Evolutionary conservation across 2,888 invertebrate species (phyloP).

Genomic region (Rhyacophila evoluta): DNA sequence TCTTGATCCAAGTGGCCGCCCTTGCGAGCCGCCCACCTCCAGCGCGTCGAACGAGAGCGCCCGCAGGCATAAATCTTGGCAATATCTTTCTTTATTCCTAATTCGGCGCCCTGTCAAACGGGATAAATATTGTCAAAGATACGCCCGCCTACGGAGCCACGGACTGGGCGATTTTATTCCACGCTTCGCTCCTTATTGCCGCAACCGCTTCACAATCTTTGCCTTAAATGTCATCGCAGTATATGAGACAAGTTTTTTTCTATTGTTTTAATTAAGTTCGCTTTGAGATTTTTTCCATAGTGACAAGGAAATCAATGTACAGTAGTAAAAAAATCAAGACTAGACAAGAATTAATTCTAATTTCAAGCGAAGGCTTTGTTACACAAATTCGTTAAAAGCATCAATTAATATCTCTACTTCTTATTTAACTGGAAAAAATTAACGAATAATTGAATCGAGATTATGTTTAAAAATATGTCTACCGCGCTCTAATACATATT

Average conservation of each 20-base stretch:
- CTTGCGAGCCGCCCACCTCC: conserved; percentile 26
- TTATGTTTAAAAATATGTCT: too few species aligned
- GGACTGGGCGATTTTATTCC: conserved; percentile 12
- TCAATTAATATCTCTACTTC: too few species aligned
- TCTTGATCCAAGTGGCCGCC: conserved; percentile 37
- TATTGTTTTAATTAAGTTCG: neutral
- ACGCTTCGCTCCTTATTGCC: conserved; percentile 9
- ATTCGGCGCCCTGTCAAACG: conserved; percentile 49
- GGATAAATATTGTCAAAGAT: conserved; percentile 47
- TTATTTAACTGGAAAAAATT: too few species aligned
- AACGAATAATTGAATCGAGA: too few species aligned
- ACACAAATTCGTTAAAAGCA: too few species aligned
- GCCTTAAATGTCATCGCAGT: neutral
- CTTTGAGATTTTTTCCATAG: neutral
- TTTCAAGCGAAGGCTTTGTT: too few species aligned
- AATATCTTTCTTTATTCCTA: conserved; percentile 44
- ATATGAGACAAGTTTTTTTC: neutral
- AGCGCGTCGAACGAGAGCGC: conserved; percentile 3
- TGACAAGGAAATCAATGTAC: neutral
- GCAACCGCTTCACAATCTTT: conserved; percentile 18
- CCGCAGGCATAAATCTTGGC: conserved; percentile 24
- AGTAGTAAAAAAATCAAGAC: neutral
- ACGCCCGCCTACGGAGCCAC: conserved; percentile 33
- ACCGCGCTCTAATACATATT: too few species aligned
- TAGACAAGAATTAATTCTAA: too few species aligned